Evolutionary conservation across 2,113 vertebrate species (phyloP).

Genomic region (Syngnathoides biaculeatus): DNA sequence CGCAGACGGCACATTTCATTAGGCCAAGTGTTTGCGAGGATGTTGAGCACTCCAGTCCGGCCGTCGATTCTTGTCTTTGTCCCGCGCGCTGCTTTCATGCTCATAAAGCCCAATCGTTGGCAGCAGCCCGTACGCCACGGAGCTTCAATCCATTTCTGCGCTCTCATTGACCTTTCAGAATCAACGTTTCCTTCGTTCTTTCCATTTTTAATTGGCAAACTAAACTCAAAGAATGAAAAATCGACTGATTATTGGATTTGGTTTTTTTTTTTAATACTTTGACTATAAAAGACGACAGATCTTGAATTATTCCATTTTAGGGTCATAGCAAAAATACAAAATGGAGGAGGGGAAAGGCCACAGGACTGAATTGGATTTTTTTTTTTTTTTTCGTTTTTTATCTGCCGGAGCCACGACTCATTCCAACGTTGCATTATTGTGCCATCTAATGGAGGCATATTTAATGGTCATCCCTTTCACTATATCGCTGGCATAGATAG

Average conservation of each 20-base stretch:
- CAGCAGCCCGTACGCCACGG: neutral
- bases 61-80: slow-evolving; percentile 23
- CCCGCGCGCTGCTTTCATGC: slow-evolving; percentile 16
- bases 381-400: too few species aligned
- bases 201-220: neutral
- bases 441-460: too few species aligned
- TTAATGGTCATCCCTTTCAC: too few species aligned
- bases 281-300: neutral
- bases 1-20: slow-evolving; percentile 47
- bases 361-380: too few species aligned
- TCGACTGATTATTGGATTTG: too few species aligned
- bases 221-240: neutral
- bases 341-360: too few species aligned
- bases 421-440: too few species aligned
- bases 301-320: too few species aligned
- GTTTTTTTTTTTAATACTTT: too few species aligned
- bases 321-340: too few species aligned
- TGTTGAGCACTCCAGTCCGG: slow-evolving; percentile 8
- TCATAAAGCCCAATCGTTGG: slow-evolving; percentile 7
- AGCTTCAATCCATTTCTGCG: neutral
- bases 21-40: slow-evolving; percentile 45
- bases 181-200: neutral
- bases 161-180: neutral
- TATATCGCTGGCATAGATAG: too few species aligned
- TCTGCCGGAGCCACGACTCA: too few species aligned